A percentile compares a stretch with the other conserved stretches of the same genome.
These are phyloP conservation scores for Sinocyclocheilus grahami DNA, from an alignment of 2,113 vertebrate species.

Conservation along the genomic window DNA sequence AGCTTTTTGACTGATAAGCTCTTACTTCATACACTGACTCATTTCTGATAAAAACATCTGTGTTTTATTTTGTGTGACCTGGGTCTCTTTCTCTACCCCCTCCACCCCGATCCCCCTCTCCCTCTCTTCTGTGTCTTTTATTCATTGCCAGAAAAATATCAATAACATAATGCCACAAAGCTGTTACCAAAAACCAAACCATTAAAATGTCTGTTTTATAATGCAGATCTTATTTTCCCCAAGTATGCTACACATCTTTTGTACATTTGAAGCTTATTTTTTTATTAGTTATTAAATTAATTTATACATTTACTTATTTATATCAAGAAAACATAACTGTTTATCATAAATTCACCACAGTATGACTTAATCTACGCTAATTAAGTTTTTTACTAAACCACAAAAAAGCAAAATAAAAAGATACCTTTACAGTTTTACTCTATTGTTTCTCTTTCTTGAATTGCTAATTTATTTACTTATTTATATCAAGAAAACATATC, in stretches of 20 bases:
- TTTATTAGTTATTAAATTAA: slow-evolving; percentile 16
- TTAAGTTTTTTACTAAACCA: background rate
- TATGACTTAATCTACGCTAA: background rate
- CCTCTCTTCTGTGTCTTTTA: slow-evolving; percentile 49
- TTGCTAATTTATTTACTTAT: too few relatives aligned
- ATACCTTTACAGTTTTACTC: background rate
- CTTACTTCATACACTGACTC: slow-evolving; percentile 73
- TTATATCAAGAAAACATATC: background rate
- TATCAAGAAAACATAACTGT: background rate
- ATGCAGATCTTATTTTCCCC: slow-evolving; percentile 43
- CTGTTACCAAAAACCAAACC: slow-evolving; percentile 42
- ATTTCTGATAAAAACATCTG: slow-evolving; percentile 78
- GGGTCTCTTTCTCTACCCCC: slow-evolving; percentile 55
- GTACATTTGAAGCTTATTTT: slow-evolving; percentile 34
- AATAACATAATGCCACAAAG: slow-evolving; percentile 66
- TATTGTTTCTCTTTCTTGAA: background rate
- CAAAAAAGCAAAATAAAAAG: background rate
- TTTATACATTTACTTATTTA: background rate
- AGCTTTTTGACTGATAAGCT: slow-evolving; percentile 61
- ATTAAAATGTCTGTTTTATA: slow-evolving; percentile 48
- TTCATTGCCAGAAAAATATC: slow-evolving; percentile 70
- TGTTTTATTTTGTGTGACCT: slow-evolving; percentile 68
- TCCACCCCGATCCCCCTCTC: background rate
- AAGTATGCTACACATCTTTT: slow-evolving; percentile 38
- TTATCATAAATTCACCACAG: slow-evolving; percentile 8